phyloP scores from a whole-genome alignment of 2,888 invertebrate species.

The Papilio gigon region DNA sequence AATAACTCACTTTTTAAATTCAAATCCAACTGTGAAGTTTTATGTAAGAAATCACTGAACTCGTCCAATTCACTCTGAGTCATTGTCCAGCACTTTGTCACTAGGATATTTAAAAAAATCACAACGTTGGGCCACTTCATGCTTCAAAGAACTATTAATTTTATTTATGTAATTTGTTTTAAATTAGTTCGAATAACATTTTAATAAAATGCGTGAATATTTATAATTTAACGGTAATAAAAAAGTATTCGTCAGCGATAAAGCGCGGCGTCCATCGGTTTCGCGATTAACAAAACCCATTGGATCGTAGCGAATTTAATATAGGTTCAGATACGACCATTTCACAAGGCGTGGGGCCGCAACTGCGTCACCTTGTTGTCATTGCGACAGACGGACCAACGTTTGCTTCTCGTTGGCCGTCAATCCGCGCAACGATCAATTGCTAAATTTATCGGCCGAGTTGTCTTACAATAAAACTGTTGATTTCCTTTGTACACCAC shows the following conservation, averaged over 20 bases:
- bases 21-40: conserved; percentile 72
- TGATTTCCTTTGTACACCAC: conserved; percentile 53
- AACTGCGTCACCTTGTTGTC: conserved; percentile 70
- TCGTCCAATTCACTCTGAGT: conserved; percentile 69
- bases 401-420: conserved; percentile 38
- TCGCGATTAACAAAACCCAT: conserved; percentile 72
- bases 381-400: conserved; percentile 44
- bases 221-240: neutral
- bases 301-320: conserved; percentile 72
- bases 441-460: conserved; percentile 71
- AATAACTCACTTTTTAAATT: conserved; percentile 72
- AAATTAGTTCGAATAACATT: conserved; percentile 42
- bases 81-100: conserved; percentile 66
- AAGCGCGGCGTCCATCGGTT: conserved; percentile 60
- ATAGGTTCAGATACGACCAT: conserved; percentile 80
- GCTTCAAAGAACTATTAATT: conserved; percentile 39
- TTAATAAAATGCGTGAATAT: conserved; percentile 16
- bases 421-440: conserved; percentile 64
- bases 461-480: conserved; percentile 60
- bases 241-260: conserved; percentile 39
- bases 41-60: conserved; percentile 69
- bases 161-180: conserved; percentile 42
- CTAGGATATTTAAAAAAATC: conserved; percentile 60
- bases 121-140: conserved; percentile 64
- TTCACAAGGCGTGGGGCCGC: conserved; percentile 76